A percentile compares a stretch with the other conserved stretches of the same genome.
Conservation (phyloP, 1,140 invertebrate species). For the fruit fly (Drosophila melanogaster) region Release_6_plus_ISO1_MT NT_033777.3:21801501-21802000, state of each 20-base stretch:
- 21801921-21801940: not conserved
- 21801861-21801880: constrained; percentile 78
- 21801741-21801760: constrained; percentile 12
- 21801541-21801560: constrained; percentile 31
- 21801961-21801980: constrained; percentile 70
- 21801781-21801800: constrained; percentile 46
- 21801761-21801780: constrained; percentile 33
- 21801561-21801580: constrained; percentile 26
- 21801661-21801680: constrained; percentile 25
- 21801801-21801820: constrained; percentile 72
- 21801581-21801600: constrained; percentile 25
- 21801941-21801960: constrained; percentile 66
- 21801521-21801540: constrained; percentile 45
- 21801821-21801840: constrained; percentile 43
- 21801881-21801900: constrained; percentile 53
- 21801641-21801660: constrained; percentile 3
- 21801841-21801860: constrained; percentile 2
- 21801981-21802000: constrained; percentile 77
- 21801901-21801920: constrained; percentile 4
- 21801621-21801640: not conserved
- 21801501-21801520: constrained; percentile 18
- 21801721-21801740: constrained; percentile 8
- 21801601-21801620: not conserved
- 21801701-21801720: constrained; percentile 28
- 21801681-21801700: constrained; percentile 13